Evolutionary conservation across 1,140 invertebrate genomes (phyloP), one percentile per base, ranked within the genome.

Genomic region (Patella vulgata): DNA sequence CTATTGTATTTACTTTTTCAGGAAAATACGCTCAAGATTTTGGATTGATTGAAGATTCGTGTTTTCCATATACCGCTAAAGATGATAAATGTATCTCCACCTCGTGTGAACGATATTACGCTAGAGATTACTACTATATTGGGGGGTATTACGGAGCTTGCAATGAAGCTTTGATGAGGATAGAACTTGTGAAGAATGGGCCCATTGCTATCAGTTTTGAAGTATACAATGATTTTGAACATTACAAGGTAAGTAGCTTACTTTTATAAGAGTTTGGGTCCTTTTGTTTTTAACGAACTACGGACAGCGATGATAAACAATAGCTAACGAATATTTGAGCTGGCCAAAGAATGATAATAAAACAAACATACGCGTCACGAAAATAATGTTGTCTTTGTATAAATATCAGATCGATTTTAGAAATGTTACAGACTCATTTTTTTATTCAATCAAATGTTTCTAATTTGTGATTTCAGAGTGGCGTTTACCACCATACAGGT

Each of bases 181-280:
- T 85, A 23, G 81, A 83, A 30, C 63, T 88, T 27, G 82, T 86
- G 5, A 72, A 85, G n/a, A 84, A 85, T 58, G 87, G 88, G 17
- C 88, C 88, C 6, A 65, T 89, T 8, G 81, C 86, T 4, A 84
- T 88, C 1, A 81, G 82, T 3, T 88, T 88, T 73, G 78, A 86
- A 66, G 87, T 88, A 9, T 83, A 82, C 59, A 55, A 68, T 44
- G 82, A 84, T 60, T 88, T 88, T 46, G 11, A 70, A 17, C 52
- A 67, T 46, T 80, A 80, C 62, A 75, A 76, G 56, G 59, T 56
- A 43, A 17, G 21, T n/a, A n/a, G n/a, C n/a, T n/a, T n/a, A n/a
- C n/a, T 28, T 21, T 50, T 3, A 17, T 54, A 3, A 21, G 2
- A 47, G 3, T 39, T 55, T 40, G 14, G 2, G n/a, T 39, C 33